These are phyloP conservation scores for Lasioglossum zephyrum DNA, from an alignment of 2,888 invertebrate genomes.

Conservation along the genomic window DNA sequence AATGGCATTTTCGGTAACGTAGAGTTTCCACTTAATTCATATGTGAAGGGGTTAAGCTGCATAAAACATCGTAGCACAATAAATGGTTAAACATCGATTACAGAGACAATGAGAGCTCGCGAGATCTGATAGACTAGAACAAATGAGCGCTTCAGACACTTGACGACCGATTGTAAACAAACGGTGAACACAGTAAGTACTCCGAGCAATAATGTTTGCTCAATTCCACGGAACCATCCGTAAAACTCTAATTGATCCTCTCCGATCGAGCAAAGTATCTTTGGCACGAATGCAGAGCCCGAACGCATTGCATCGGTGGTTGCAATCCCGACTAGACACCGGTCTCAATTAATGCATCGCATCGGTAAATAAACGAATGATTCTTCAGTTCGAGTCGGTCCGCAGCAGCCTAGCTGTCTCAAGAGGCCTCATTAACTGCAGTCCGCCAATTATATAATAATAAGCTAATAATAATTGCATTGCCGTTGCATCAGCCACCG, in stretches of 20 bases:
- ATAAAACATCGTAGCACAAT: background rate
- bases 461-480: conserved; percentile 84
- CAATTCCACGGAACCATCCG: conserved; percentile 36
- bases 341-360: conserved; percentile 80
- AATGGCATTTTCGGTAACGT: background rate
- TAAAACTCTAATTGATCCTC: conserved; percentile 28
- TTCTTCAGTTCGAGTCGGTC: conserved; percentile 76
- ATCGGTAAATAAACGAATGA: conserved; percentile 80
- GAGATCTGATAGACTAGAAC: conserved; percentile 10
- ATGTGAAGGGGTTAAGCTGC: background rate
- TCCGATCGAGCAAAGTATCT: conserved; percentile 38
- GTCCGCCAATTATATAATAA: conserved; percentile 83
- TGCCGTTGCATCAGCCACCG: conserved; percentile 79
- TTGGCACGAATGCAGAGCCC: conserved; percentile 35
- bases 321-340: conserved; percentile 71
- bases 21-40: background rate
- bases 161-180: conserved; percentile 4
- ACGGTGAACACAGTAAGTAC: conserved; percentile 6
- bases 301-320: conserved; percentile 21
- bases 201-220: conserved; percentile 13
- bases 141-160: background rate
- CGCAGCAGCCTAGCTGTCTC: conserved; percentile 77
- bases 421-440: conserved; percentile 83
- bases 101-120: background rate
- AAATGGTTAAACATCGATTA: background rate